These are phyloP conservation scores for Andrena trimmerana DNA, from an alignment of 2,888 invertebrate species.

Conservation along the genomic window DNA sequence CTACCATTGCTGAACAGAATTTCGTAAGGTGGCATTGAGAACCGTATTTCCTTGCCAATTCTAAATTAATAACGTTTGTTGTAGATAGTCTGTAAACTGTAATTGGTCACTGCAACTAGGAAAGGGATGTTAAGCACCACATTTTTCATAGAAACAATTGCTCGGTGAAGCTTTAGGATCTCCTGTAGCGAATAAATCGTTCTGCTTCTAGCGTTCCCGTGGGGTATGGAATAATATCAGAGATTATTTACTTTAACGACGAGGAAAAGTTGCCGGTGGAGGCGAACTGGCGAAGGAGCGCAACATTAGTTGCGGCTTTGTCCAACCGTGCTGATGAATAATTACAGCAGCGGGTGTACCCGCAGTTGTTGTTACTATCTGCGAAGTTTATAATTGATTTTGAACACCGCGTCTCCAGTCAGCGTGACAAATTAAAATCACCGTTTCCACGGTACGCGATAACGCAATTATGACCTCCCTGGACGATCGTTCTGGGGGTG, in stretches of 20 bases:
- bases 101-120: not conserved
- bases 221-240: constrained; percentile 29
- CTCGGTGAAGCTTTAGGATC: not conserved
- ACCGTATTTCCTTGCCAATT: not conserved
- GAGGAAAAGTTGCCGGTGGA: constrained; percentile 43
- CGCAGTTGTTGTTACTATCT: constrained; percentile 67
- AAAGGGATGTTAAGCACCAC: not conserved
- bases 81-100: not conserved
- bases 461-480: constrained; percentile 69
- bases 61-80: not conserved
- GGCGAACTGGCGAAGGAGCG: constrained; percentile 37
- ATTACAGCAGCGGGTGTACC: constrained; percentile 56
- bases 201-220: not conserved
- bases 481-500: constrained; percentile 38
- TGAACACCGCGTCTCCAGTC: constrained; percentile 64
- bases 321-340: constrained; percentile 65
- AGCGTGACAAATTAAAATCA: constrained; percentile 74
- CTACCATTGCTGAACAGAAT: too few species aligned
- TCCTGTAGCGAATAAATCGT: constrained; percentile 19
- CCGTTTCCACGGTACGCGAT: constrained; percentile 65
- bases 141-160: constrained; percentile 17
- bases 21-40: not conserved
- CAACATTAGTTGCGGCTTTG: constrained; percentile 53
- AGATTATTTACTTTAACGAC: constrained; percentile 45
- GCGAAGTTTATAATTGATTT: constrained; percentile 76